These are phyloP conservation scores for Pachypanchax playfairii DNA, from an alignment of 2,113 vertebrate species.

Conservation along the genomic window DNA sequence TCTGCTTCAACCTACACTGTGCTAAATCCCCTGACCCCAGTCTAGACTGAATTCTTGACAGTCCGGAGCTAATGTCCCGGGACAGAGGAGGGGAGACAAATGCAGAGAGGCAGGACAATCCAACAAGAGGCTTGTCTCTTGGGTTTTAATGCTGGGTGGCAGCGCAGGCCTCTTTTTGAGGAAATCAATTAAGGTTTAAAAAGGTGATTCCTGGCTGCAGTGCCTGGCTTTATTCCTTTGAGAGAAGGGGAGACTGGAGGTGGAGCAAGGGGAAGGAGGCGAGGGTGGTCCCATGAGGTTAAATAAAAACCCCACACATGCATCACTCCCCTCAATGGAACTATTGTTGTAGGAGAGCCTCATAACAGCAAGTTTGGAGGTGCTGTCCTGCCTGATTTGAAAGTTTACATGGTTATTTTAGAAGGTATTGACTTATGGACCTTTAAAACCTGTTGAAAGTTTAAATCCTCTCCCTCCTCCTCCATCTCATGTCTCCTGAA, in stretches of 20 bases:
- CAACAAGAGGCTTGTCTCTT: conserved; percentile 61
- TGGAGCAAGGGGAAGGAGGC: background rate
- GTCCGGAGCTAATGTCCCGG: conserved; percentile 68
- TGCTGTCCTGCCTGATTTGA: conserved; percentile 39
- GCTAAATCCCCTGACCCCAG: conserved; percentile 65
- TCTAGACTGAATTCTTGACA: conserved; percentile 80
- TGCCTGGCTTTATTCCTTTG: conserved; percentile 69
- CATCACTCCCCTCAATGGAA: conserved; percentile 68
- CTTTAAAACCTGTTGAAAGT: conserved; percentile 56
- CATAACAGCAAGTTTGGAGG: conserved; percentile 36
- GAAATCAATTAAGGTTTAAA: conserved; percentile 79
- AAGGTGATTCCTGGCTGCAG: conserved; percentile 73
- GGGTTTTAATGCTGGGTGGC: conserved; percentile 68
- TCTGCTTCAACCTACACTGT: conserved; percentile 69
- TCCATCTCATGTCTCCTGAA: background rate
- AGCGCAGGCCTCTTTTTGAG: conserved; percentile 60
- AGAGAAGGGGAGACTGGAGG: conserved; percentile 31
- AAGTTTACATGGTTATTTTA: conserved; percentile 60
- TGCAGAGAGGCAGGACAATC: conserved; percentile 65
- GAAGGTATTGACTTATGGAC: conserved; percentile 48
- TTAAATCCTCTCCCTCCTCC: conserved; percentile 27
- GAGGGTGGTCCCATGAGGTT: conserved; percentile 65
- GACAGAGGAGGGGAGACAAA: conserved; percentile 55
- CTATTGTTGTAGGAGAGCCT: conserved; percentile 55
- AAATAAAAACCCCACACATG: conserved; percentile 59